Percentiles rank a stretch among this genome's conserved stretches.
phyloP scores from a whole-genome alignment of 1,140 invertebrate genomes.

The Caenorhabditis elegans region DNA sequence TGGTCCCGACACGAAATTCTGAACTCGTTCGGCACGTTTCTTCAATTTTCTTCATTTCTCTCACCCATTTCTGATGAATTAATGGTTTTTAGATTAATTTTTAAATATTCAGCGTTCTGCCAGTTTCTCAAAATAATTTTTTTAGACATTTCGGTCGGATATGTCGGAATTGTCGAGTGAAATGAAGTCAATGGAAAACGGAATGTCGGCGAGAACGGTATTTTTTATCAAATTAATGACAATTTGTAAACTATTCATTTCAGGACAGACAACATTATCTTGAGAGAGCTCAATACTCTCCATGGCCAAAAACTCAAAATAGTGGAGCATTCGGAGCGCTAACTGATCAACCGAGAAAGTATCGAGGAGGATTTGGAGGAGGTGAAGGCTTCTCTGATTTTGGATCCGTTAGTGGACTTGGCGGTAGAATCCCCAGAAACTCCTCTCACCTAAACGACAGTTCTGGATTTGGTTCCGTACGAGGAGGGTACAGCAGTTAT shows the following conservation, averaged over 20 bases:
- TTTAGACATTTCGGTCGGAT: not conserved
- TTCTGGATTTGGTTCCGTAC: not conserved
- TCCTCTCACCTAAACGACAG: not conserved
- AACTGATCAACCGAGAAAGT: not conserved
- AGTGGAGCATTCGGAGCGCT: not conserved
- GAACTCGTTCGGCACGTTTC: too few species aligned
- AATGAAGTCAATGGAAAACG: not conserved
- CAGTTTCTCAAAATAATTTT: not conserved
- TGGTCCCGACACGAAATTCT: too few species aligned
- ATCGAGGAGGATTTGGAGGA: not conserved
- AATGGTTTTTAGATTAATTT: too few species aligned
- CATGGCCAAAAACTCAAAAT: not conserved
- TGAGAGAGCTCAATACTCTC: too few species aligned
- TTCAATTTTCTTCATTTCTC: too few species aligned
- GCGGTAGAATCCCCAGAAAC: not conserved
- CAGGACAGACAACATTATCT: too few species aligned
- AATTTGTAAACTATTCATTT: too few species aligned
- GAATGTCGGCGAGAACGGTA: too few species aligned
- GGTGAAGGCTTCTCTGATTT: not conserved
- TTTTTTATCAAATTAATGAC: too few species aligned
- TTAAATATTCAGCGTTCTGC: too few species aligned
- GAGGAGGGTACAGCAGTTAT: too few species aligned
- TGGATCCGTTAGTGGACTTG: not conserved
- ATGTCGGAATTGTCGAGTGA: not conserved
- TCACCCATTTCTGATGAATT: too few species aligned